Conservation (phyloP, 2,797 vertebrate species). For the Crocidura indochinensis region DNA sequence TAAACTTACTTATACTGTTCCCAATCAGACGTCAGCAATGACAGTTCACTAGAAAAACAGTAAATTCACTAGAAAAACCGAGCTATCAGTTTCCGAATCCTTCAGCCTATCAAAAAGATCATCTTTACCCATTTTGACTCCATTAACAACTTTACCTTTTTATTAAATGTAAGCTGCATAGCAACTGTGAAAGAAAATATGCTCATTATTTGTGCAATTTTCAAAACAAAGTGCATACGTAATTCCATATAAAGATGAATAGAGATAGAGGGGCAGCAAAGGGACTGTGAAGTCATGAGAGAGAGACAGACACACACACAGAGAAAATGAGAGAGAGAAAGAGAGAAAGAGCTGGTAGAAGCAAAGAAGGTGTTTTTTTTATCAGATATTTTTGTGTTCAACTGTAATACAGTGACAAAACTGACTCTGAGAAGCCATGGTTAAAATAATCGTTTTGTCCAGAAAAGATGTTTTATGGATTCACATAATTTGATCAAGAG, state of each 20-base stretch:
- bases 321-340: not conserved
- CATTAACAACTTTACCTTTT: not conserved
- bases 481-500: slow-evolving; percentile 60
- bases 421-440: not conserved
- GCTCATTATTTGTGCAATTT: not conserved
- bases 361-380: not conserved
- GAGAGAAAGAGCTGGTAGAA: too few relatives aligned
- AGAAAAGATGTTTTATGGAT: slow-evolving; percentile 57
- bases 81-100: slow-evolving; percentile 27
- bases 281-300: not conserved
- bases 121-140: not conserved
- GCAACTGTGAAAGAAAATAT: slow-evolving; percentile 12
- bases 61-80: slow-evolving; percentile 6
- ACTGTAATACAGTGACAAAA: not conserved
- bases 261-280: too few relatives aligned
- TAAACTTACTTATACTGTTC: not conserved
- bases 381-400: slow-evolving; percentile 3
- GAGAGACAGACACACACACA: too few relatives aligned
- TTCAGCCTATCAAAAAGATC: not conserved
- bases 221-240: slow-evolving; percentile 18
- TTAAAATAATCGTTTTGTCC: slow-evolving; percentile 59
- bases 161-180: slow-evolving; percentile 1
- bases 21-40: not conserved
- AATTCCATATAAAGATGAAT: not conserved
- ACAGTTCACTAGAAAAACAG: slow-evolving; percentile 6